A percentile compares a stretch with the other conserved stretches of the same genome.
Evolutionary conservation across 2,797 vertebrate genomes (phyloP).

Genomic region (Halcyon chelicuti): DNA sequence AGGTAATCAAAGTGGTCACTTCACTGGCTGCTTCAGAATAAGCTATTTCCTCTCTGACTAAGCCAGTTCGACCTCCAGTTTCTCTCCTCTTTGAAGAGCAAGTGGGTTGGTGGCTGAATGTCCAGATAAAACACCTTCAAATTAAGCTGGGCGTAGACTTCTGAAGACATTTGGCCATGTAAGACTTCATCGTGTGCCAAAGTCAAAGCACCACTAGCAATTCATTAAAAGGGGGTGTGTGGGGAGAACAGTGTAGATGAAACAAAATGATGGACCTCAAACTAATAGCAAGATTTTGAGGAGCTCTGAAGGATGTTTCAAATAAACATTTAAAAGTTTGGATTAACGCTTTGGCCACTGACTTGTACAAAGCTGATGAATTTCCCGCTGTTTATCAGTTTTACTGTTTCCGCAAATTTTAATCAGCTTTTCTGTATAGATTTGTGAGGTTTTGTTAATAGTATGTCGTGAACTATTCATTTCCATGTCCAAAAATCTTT

Average conservation of each 20-base stretch:
- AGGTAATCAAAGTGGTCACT: slow-evolving; percentile 14
- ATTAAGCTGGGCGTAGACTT: not conserved
- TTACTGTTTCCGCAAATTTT: not conserved
- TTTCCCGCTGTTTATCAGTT: not conserved
- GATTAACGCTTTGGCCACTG: not conserved
- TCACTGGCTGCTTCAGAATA: not conserved
- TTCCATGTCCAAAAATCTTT: not conserved
- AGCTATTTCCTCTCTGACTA: slow-evolving; percentile 16
- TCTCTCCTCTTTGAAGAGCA: slow-evolving; percentile 12
- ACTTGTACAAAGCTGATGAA: not conserved
- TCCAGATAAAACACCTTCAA: slow-evolving; percentile 29
- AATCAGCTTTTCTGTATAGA: not conserved
- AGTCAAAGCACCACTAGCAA: not conserved
- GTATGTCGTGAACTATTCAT: not conserved
- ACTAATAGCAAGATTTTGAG: not conserved
- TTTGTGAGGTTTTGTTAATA: not conserved
- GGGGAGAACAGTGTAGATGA: not conserved
- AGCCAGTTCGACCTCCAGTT: not conserved
- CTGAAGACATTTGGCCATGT: not conserved
- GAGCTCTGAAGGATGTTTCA: not conserved
- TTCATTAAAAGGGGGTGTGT: not conserved
- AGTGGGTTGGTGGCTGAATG: not conserved
- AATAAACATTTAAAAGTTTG: not conserved
- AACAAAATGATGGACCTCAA: not conserved
- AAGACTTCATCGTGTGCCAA: not conserved